Evolutionary conservation across 2,113 vertebrate genomes (phyloP).

Genomic region (Cyprinodon variegatus): DNA sequence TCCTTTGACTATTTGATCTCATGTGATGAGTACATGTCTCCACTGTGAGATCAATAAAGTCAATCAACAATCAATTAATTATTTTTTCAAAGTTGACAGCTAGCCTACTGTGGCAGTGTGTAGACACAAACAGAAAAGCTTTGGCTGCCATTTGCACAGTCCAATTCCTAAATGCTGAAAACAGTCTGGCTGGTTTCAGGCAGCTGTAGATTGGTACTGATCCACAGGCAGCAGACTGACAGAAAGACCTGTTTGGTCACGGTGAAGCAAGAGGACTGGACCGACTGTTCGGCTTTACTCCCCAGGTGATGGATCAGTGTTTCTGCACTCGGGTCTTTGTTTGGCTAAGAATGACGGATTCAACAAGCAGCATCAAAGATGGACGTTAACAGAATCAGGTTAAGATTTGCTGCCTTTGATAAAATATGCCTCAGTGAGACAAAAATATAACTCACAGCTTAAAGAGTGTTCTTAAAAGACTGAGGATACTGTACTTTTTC

Average conservation of each 20-base stretch:
- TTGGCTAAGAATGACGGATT: conserved; percentile 22
- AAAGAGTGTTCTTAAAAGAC: conserved; percentile 22
- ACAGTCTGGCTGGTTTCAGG: conserved; percentile 13
- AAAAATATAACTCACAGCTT: neutral
- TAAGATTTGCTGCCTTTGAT: conserved; percentile 11
- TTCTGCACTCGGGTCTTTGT: neutral
- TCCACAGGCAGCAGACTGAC: conserved; percentile 12
- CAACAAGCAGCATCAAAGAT: neutral
- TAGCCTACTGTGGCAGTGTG: conserved; percentile 49
- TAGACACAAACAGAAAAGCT: conserved; percentile 32
- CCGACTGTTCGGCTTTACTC: conserved; percentile 19
- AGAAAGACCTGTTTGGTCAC: conserved; percentile 24
- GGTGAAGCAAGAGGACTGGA: conserved; percentile 8
- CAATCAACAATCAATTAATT: neutral
- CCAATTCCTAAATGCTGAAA: conserved; percentile 51
- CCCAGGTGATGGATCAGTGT: neutral
- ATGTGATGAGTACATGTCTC: too few relatives aligned
- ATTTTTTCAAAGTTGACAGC: neutral
- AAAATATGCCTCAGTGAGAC: neutral
- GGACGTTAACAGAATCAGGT: conserved; percentile 14
- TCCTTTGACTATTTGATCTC: too few relatives aligned
- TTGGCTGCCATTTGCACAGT: conserved; percentile 47
- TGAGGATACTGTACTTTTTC: neutral
- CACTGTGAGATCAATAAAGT: neutral
- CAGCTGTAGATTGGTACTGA: conserved; percentile 16